Evolutionary conservation across 2,888 invertebrate species (phyloP).

Genomic region (Ophion obscuratus): DNA sequence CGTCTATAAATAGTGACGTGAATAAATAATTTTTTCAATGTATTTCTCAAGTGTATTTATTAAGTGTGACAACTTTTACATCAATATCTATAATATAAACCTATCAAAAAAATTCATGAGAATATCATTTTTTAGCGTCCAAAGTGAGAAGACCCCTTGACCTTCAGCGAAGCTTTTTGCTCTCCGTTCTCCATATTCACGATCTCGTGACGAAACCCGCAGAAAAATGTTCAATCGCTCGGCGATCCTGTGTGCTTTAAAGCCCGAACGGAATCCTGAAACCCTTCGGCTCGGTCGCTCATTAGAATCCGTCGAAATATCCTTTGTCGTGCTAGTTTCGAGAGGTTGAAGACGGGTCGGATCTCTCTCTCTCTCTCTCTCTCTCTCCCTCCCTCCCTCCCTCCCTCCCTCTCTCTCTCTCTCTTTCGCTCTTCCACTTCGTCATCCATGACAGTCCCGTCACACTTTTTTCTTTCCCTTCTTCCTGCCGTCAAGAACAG

Average conservation of each 20-base stretch:
- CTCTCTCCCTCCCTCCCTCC: constrained; percentile 16
- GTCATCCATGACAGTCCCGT: too few relatives aligned
- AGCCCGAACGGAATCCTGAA: neutral
- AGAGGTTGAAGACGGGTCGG: neutral
- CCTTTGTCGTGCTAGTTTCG: constrained; percentile 16
- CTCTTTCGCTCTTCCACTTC: constrained; percentile 10
- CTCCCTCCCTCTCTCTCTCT: neutral
- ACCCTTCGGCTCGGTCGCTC: constrained; percentile 27
- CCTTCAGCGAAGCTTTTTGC: neutral
- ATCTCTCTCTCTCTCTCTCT: neutral
- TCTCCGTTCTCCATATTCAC: constrained; percentile 2
- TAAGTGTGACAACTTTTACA: too few relatives aligned
- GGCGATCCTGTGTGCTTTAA: neutral
- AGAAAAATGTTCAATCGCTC: constrained; percentile 15
- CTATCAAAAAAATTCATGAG: too few relatives aligned
- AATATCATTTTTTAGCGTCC: too few relatives aligned
- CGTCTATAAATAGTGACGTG: too few relatives aligned
- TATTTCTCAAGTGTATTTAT: too few relatives aligned
- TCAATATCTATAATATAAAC: too few relatives aligned
- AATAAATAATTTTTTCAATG: too few relatives aligned
- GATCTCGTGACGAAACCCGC: neutral
- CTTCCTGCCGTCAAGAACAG: neutral
- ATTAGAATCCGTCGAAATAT: constrained; percentile 36
- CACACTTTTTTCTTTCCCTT: neutral
- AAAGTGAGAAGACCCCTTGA: too few relatives aligned